Base-by-base conservation (phyloP, 1,140 invertebrate species). In the Diorhabda elongata region DNA sequence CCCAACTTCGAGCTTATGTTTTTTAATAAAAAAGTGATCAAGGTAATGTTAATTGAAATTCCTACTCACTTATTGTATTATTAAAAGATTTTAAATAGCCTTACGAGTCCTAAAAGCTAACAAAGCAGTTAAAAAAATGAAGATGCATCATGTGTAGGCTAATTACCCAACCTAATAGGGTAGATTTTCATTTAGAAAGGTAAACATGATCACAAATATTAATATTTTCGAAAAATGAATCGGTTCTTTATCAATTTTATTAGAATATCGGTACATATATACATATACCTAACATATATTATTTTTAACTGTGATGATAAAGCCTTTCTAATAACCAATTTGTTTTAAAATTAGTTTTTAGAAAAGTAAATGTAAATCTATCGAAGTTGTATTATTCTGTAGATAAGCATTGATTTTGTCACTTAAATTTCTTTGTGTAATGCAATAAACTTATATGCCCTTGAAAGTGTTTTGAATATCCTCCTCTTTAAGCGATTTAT, bases 351-450 rank as follows among this genome's bases (percentile, higher is more conserved):
- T 56, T 42, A 72, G 59, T 67, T 65, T 66, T 42, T 63, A 9
- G 61, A 64, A 64, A 67, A 60, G 52, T 63, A 67, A 44, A 68
- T 60, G 62, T 60, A 67, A 42, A 26, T 65, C 41, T 65, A 56
- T 58, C 42, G 42, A 58, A 65, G 42, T 58, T 71, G 67, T 66
- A 71, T 65, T 68, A 47, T 66, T 57, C 47, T 66, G 67, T 71
- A 68, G 61, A 71, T 68, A 71, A 64, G 62, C 42, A 26, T 58
- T 68, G n/a, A 64, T 42, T 72, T 72, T 69, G 66, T 67, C 71
- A 72, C 71, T 67, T 44, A 64, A 59, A 69, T 72, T 72, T 72
- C 68, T 72, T 72, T 72, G 68, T 72, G 71, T 69, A 72, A 67
- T 66, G 71, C 71, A 72, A 72, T 71, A 68, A 71, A 71, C 42